A percentile compares a stretch with the other conserved stretches of the same genome.
These are phyloP conservation scores for Oeneis ivallda DNA, from an alignment of 2,888 invertebrate genomes.

Conservation along the genomic window DNA sequence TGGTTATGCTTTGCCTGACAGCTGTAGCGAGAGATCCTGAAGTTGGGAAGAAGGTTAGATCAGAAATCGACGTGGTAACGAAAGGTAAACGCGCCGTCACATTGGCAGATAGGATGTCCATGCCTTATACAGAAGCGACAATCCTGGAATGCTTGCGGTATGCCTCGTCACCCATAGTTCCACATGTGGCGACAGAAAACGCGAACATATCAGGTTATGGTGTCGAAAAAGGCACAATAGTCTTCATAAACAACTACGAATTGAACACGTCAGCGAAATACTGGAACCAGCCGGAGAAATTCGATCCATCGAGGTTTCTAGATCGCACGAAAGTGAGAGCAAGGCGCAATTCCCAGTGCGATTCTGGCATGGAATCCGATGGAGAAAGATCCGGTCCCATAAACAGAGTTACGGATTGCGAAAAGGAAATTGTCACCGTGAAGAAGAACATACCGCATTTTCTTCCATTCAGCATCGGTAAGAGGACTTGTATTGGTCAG, in stretches of 20 bases:
- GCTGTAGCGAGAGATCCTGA: constrained; percentile 85
- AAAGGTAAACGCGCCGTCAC: constrained; percentile 80
- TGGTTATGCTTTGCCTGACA: constrained; percentile 89
- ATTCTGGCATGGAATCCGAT: constrained; percentile 81
- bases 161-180: constrained; percentile 93
- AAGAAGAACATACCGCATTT: constrained; percentile 86
- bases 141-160: constrained; percentile 90
- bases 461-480: constrained; percentile 92
- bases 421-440: constrained; percentile 67
- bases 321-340: constrained; percentile 64
- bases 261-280: constrained; percentile 87
- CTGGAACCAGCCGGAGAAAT: constrained; percentile 87
- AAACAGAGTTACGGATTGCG: constrained; percentile 52
- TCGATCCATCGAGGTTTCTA: constrained; percentile 89
- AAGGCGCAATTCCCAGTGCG: constrained; percentile 74
- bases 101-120: constrained; percentile 84
- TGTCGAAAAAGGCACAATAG: constrained; percentile 88
- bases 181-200: constrained; percentile 91
- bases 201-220: constrained; percentile 86
- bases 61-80: constrained; percentile 85
- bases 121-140: constrained; percentile 92
- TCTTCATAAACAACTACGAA: constrained; percentile 92
- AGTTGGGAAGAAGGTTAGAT: constrained; percentile 84
- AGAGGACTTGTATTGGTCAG: constrained; percentile 93
- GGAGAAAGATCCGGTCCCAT: constrained; percentile 55